phyloP scores from a whole-genome alignment of 2,888 invertebrate species.

The Exocentrus adspersus region DNA sequence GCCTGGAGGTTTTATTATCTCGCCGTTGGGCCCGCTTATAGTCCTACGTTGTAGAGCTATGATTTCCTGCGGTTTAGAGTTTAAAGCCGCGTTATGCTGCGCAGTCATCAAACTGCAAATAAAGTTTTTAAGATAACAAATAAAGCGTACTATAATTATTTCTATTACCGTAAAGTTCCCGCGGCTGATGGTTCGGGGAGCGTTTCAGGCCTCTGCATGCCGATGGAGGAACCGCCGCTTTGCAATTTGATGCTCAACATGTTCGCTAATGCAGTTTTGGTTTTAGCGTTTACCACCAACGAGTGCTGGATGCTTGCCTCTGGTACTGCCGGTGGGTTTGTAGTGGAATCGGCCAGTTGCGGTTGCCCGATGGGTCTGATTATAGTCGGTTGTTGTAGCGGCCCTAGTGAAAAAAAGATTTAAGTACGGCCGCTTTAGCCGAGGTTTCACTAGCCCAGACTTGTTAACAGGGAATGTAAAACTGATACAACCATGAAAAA shows the following conservation, averaged over 20 bases:
- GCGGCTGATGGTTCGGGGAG: slow-evolving; percentile 69
- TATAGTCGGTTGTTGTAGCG: slow-evolving; percentile 31
- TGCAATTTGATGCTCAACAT: slow-evolving; percentile 88
- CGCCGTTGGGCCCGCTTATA: slow-evolving; percentile 62
- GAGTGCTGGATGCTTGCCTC: slow-evolving; percentile 35
- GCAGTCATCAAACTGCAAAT: slow-evolving; percentile 81
- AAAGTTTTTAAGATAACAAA: neutral
- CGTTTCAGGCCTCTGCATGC: slow-evolving; percentile 63
- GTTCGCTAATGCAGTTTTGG: slow-evolving; percentile 94
- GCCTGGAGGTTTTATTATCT: slow-evolving; percentile 63
- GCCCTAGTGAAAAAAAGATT: neutral
- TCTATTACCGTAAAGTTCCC: slow-evolving; percentile 69
- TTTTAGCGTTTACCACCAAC: slow-evolving; percentile 79
- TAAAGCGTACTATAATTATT: neutral
- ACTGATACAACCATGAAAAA: too few relatives aligned
- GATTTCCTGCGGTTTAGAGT: slow-evolving; percentile 66
- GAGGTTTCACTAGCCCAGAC: too few relatives aligned
- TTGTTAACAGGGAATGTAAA: too few relatives aligned
- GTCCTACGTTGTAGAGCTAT: slow-evolving; percentile 66
- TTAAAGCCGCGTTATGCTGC: slow-evolving; percentile 76
- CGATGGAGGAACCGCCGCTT: slow-evolving; percentile 65
- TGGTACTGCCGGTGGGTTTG: slow-evolving; percentile 43
- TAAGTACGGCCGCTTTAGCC: too few relatives aligned
- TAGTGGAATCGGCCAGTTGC: slow-evolving; percentile 49
- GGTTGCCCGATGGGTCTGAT: slow-evolving; percentile 45